phyloP scores from a whole-genome alignment of 2,113 vertebrate genomes.

The Bufo bufo region DNA sequence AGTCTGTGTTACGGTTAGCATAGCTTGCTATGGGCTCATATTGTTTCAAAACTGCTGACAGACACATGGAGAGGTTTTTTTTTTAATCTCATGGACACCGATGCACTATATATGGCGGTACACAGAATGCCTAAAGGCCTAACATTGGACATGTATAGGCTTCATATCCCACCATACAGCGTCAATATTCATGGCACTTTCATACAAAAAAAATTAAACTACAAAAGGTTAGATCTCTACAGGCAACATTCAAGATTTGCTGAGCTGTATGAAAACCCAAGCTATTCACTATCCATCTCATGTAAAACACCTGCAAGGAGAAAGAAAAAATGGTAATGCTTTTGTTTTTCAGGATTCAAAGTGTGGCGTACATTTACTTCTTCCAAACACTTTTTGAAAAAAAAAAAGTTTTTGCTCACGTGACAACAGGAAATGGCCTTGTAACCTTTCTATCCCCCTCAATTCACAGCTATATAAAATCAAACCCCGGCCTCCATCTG shows the following conservation, averaged over 20 bases:
- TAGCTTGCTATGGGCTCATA: no score
- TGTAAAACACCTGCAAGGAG: slow-evolving; percentile 1
- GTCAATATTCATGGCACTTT: not conserved
- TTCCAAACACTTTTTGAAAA: not conserved
- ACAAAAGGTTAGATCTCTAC: not conserved
- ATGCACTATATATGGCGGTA: no score
- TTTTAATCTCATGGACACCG: no score
- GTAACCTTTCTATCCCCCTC: slow-evolving; percentile 52
- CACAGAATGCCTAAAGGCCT: not conserved
- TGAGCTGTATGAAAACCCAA: not conserved
- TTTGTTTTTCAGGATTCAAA: not conserved
- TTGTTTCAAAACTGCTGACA: no score
- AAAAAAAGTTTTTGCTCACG: not conserved
- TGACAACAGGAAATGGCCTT: slow-evolving; percentile 26
- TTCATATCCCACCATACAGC: not conserved
- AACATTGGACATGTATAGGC: not conserved
- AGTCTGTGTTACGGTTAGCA: no score
- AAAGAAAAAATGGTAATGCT: not conserved
- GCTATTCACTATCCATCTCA: not conserved
- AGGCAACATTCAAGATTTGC: not conserved
- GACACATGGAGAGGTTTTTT: no score
- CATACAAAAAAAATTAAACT: not conserved
- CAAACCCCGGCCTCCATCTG: slow-evolving; percentile 68
- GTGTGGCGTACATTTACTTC: not conserved
- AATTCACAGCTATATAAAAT: slow-evolving; percentile 73